Percentiles rank a stretch among this genome's conserved stretches.
phyloP scores from a whole-genome alignment of 2,797 vertebrate genomes.

The Betta splendens region DNA sequence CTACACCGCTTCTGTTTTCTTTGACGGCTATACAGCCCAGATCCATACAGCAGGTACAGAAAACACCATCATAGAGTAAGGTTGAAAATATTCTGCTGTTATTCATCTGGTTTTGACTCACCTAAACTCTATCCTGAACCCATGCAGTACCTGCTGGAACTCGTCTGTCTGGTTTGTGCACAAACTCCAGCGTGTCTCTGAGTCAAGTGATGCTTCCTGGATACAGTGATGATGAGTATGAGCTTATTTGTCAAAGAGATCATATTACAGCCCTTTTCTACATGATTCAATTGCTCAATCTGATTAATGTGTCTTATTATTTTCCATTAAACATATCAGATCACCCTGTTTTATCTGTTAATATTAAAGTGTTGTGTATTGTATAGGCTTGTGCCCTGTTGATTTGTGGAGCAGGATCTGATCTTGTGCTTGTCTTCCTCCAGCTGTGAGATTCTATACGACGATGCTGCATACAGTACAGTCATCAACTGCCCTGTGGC shows the following conservation, averaged over 20 bases:
- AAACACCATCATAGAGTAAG: no score
- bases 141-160: slow-evolving; percentile 1
- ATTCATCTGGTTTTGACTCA: no score
- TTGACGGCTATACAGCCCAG: slow-evolving; percentile 18
- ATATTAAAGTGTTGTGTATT: no score
- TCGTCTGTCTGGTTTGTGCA: slow-evolving; percentile 18
- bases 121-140: background rate
- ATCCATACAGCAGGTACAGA: slow-evolving; percentile 25
- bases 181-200: background rate
- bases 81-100: no score
- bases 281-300: no score
- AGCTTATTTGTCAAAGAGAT: no score
- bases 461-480: background rate
- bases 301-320: no score
- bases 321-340: no score
- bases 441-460: slow-evolving; percentile 24
- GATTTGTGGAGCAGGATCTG: no score
- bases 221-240: slow-evolving; percentile 14
- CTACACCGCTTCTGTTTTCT: slow-evolving; percentile 25
- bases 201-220: background rate
- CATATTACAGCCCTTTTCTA: no score
- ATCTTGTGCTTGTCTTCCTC: slow-evolving; percentile 15
- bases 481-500: slow-evolving; percentile 1
- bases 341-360: no score
- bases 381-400: no score